These are phyloP conservation scores for Clarias fuscus DNA, from an alignment of 2,797 vertebrate species.

Conservation along the genomic window DNA sequence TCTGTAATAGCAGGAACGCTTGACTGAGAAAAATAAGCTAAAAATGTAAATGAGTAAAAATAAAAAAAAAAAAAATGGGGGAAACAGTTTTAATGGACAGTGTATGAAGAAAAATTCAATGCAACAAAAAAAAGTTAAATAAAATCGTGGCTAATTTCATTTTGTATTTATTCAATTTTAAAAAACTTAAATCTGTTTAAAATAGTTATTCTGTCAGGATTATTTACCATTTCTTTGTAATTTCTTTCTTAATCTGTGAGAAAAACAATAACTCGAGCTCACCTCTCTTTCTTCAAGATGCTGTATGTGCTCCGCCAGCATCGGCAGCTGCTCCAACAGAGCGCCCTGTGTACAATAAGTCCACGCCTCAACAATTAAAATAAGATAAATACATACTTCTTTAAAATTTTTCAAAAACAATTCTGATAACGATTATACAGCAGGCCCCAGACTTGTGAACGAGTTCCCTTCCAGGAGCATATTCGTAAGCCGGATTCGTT, in stretches of 20 bases:
- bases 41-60: neutral
- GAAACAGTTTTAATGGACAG: neutral
- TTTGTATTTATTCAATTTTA: too few relatives aligned
- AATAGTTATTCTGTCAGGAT: neutral
- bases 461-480: too few relatives aligned
- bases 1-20: neutral
- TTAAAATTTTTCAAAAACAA: too few relatives aligned
- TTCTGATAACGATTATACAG: too few relatives aligned
- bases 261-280: slow-evolving; percentile 19
- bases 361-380: neutral
- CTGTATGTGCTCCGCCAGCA: slow-evolving; percentile 82
- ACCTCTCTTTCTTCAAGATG: slow-evolving; percentile 78
- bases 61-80: neutral
- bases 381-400: neutral
- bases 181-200: neutral
- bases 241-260: neutral
- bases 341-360: slow-evolving; percentile 74
- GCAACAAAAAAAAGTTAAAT: neutral
- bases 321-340: slow-evolving; percentile 81
- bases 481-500: too few relatives aligned
- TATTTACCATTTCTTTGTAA: neutral
- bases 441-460: too few relatives aligned
- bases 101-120: neutral
- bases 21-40: neutral
- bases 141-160: too few relatives aligned